A percentile compares a stretch with the other conserved stretches of the same genome.
These are phyloP conservation scores for Lanius ludovicianus DNA, from an alignment of 2,113 vertebrate genomes.

Conservation along the genomic window DNA sequence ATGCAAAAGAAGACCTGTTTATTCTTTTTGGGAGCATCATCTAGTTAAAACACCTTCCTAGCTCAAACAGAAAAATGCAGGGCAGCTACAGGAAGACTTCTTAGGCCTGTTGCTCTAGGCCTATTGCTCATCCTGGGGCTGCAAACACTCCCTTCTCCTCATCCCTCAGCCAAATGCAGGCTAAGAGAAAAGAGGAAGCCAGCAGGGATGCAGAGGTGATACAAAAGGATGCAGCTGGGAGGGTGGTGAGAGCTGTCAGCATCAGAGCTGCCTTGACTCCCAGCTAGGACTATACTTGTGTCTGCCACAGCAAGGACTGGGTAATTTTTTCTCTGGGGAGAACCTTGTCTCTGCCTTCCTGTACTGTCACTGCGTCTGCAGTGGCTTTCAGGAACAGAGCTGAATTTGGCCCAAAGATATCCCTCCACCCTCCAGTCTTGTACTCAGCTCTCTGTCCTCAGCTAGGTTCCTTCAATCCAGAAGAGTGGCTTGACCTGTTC, in stretches of 20 bases:
- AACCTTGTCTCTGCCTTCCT: not conserved
- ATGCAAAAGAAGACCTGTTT: not conserved
- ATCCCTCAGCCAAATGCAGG: not conserved
- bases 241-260: not conserved
- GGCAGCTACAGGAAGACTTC: not conserved
- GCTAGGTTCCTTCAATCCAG: not conserved
- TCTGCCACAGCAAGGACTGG: not conserved
- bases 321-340: not conserved
- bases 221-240: not conserved
- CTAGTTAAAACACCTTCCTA: not conserved
- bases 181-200: not conserved
- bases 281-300: accelerated
- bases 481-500: not conserved
- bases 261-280: not conserved
- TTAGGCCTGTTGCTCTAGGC: not conserved
- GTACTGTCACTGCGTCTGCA: not conserved
- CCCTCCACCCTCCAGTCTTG: not conserved
- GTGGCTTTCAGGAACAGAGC: not conserved
- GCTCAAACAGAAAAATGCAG: not conserved
- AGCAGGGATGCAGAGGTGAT: not conserved
- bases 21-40: not conserved
- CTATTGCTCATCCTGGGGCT: accelerated
- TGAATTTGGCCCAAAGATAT: not conserved
- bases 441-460: not conserved
- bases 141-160: not conserved